phyloP scores from a whole-genome alignment of 2,113 vertebrate genomes.

The Callionymus lyra region DNA sequence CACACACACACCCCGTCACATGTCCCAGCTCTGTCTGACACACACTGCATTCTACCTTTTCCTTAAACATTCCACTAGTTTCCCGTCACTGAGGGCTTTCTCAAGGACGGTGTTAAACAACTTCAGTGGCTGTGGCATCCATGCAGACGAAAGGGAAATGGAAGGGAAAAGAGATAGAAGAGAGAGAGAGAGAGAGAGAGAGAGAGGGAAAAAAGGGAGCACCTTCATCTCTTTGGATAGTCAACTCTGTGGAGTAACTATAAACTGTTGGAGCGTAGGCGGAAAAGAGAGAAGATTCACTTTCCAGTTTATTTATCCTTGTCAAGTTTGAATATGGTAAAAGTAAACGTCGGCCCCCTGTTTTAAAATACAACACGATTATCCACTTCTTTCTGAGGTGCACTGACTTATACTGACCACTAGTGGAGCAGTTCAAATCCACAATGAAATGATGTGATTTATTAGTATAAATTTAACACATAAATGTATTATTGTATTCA shows the following conservation, averaged over 20 bases:
- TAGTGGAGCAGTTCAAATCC: too few relatives aligned
- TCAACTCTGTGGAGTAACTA: constrained; percentile 49
- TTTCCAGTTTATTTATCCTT: constrained; percentile 20
- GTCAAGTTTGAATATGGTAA: too few relatives aligned
- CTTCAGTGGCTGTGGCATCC: constrained; percentile 83
- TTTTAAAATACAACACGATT: too few relatives aligned
- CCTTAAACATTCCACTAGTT: constrained; percentile 97
- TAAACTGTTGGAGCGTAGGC: constrained; percentile 42
- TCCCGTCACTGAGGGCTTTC: constrained; percentile 94
- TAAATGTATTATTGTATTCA: too few relatives aligned
- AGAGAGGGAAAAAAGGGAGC: constrained; percentile 54
- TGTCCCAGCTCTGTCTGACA: constrained; percentile 81
- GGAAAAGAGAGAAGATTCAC: constrained; percentile 28
- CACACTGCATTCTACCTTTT: constrained; percentile 93
- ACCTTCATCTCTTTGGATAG: constrained; percentile 60
- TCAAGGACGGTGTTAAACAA: constrained; percentile 99
- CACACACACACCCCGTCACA: constrained; percentile 20
- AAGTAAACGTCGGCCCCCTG: too few relatives aligned
- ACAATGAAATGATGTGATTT: too few relatives aligned
- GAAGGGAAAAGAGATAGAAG: constrained; percentile 20
- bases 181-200: too few relatives aligned
- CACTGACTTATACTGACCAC: too few relatives aligned
- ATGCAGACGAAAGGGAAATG: constrained; percentile 83
- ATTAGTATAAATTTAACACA: too few relatives aligned
- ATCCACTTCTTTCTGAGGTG: too few relatives aligned